Evolutionary conservation across 2,888 invertebrate genomes (phyloP), one percentile per base, ranked within the genome.

Genomic region (Leptinotarsa haldemani): DNA sequence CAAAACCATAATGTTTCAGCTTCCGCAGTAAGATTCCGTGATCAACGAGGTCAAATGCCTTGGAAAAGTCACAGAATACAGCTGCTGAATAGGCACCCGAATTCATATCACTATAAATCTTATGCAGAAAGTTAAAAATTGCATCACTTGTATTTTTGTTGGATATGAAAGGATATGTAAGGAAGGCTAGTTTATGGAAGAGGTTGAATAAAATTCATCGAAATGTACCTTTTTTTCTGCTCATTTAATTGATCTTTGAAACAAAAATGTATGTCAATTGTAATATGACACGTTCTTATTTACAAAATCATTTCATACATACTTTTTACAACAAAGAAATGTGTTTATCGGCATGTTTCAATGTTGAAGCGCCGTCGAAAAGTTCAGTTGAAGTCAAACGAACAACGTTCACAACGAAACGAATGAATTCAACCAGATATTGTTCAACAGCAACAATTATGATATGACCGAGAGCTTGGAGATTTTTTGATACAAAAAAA

Each of bases 241-340:
- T 74, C 73, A 70, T 78, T 79, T 78, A 78, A 69, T 79, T 74
- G 76, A 76, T 79, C 72, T 75, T 71, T 70, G 77, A 77, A 80
- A 75, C 76, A 76, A 77, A 79, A 76, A 73, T 70, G 69, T 75
- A 78, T 80, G 79, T 81, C 79, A 79, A 78, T 77, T 73, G 66
- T 76, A 78, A 78, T 73, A 78, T 77, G 79, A 80, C 79, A 80
- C 81, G 77, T 80, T 77, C 77, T 77, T 81, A 82, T 81, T 79
- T 81, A 82, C 80, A 81, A 78, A 82, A 79, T 79, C 73, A 77
- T 74, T 76, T 77, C 77, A 78, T 77, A 75, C 73, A 78, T 68
- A 68, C 77, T 79, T 78, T 79, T 74, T 75, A 74, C 74, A 77
- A 75, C 74, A 79, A 70, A 76, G 70, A 76, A 73, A 73, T 75